These are phyloP conservation scores for Hyla sarda DNA, from an alignment of 2,113 vertebrate species.

Conservation along the genomic window DNA sequence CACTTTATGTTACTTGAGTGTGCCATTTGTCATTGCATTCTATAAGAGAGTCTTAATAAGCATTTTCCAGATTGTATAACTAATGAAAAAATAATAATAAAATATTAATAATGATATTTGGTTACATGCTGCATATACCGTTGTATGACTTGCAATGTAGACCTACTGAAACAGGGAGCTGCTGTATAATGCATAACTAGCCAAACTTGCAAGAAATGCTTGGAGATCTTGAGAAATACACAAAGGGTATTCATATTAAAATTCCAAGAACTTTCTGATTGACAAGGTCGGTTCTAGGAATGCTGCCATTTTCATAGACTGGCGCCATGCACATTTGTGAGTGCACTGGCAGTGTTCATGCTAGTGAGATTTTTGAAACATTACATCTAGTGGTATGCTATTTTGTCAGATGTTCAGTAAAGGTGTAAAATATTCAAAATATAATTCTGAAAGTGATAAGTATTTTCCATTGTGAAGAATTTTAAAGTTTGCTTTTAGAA, in stretches of 20 bases:
- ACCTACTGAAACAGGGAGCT: neutral
- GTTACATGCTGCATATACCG: neutral
- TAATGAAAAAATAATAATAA: neutral
- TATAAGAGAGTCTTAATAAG: slow-evolving; percentile 11
- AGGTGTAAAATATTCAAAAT: neutral
- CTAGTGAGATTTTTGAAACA: neutral
- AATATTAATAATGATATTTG: neutral
- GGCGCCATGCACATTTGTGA: slow-evolving; percentile 2
- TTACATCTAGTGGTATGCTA: neutral
- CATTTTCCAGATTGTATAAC: slow-evolving; percentile 13
- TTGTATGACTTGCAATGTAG: neutral
- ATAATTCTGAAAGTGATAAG: neutral
- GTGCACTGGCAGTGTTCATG: neutral
- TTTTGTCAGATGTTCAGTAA: neutral
- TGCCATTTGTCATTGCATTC: neutral
- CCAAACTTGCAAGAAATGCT: neutral
- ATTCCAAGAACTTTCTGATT: slow-evolving; percentile 30
- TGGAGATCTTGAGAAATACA: slow-evolving; percentile 19
- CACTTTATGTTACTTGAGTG: no score
- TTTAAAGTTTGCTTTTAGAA: neutral
- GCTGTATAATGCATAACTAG: neutral
- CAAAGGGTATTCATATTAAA: slow-evolving; percentile 6
- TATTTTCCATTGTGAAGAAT: neutral
- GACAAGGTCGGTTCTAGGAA: slow-evolving; percentile 38
- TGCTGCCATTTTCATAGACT: slow-evolving; percentile 15